phyloP scores from a whole-genome alignment of 2,113 vertebrate species.

The Lycocorax pyrrhopterus region DNA sequence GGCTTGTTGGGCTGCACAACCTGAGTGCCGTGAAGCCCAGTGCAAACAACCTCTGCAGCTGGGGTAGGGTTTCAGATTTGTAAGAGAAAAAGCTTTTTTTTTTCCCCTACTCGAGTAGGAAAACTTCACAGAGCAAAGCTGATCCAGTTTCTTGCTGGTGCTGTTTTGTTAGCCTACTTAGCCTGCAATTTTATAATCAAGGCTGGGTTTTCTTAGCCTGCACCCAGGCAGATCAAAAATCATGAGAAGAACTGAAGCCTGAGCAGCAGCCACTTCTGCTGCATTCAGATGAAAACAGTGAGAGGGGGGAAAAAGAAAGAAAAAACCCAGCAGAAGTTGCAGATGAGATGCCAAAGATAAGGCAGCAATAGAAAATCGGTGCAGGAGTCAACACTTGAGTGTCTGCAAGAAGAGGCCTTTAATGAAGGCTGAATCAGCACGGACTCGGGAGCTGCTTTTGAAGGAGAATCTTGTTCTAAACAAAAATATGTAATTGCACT shows the following conservation, averaged over 20 bases:
- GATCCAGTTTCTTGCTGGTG: conserved; percentile 38
- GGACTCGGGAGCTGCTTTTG: conserved; percentile 10
- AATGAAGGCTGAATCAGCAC: conserved; percentile 37
- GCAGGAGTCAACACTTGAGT: conserved; percentile 17
- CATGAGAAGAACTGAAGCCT: neutral
- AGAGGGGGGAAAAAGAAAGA: no score
- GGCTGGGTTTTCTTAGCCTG: neutral
- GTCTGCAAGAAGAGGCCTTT: conserved; percentile 20
- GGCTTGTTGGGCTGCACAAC: neutral
- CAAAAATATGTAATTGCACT: neutral
- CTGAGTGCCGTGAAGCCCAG: neutral
- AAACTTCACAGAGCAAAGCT: neutral
- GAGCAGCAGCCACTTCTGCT: neutral
- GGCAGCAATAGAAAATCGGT: conserved; percentile 20
- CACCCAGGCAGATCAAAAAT: neutral
- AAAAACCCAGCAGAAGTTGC: neutral
- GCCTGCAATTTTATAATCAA: neutral
- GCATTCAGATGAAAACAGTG: neutral
- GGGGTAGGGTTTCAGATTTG: neutral
- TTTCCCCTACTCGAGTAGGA: neutral
- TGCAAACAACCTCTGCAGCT: neutral
- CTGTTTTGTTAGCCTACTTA: conserved; percentile 55
- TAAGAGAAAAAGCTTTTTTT: neutral
- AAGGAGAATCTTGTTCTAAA: neutral
- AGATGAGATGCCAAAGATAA: conserved; percentile 53